Evolutionary conservation across 2,113 vertebrate genomes (phyloP).

Genomic region (Crotophaga sulcirostris): DNA sequence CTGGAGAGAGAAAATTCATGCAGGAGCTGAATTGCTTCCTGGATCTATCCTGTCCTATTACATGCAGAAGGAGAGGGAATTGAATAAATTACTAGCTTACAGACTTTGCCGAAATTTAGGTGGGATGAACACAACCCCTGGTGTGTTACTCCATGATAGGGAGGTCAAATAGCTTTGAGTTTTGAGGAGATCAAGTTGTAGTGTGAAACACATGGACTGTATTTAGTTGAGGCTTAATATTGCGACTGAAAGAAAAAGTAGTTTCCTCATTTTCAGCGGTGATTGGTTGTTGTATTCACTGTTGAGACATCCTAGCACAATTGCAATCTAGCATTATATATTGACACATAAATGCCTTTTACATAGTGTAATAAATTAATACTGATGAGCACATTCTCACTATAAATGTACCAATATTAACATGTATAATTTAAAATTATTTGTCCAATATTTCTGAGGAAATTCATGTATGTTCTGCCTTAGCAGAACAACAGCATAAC

Average conservation of each 20-base stretch:
- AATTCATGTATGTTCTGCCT: background rate
- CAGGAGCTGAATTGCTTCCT: background rate
- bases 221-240: background rate
- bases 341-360: background rate
- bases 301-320: background rate
- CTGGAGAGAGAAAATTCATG: background rate
- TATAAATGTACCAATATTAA: background rate
- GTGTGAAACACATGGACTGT: rapidly evolving
- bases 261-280: background rate
- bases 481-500: background rate
- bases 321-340: background rate
- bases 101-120: background rate
- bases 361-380: background rate
- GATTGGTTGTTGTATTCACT: background rate
- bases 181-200: background rate
- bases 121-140: background rate
- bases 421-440: background rate
- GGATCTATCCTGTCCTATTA: background rate
- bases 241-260: background rate
- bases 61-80: background rate
- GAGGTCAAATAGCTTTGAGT: background rate
- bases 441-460: background rate
- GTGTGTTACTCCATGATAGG: background rate
- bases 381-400: background rate
- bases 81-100: background rate